A percentile compares a stretch with the other conserved stretches of the same genome.
Evolutionary conservation across 2,797 vertebrate species (phyloP).

Genomic region (Tragelaphus oryx): DNA sequence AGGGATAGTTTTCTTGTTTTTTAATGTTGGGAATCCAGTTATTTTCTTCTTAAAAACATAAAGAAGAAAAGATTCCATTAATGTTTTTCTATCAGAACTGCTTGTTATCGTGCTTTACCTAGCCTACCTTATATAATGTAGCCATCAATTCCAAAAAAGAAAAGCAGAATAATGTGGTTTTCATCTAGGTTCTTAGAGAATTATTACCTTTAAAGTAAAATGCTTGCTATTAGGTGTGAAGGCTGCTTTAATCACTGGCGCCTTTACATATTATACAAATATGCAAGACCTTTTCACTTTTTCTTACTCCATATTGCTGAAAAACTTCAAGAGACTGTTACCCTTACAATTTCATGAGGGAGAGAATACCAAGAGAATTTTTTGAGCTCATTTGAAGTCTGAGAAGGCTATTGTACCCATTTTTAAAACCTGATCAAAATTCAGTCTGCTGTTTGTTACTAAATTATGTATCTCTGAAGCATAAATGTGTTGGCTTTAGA

Average conservation of each 20-base stretch:
- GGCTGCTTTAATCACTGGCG: conserved; percentile 62
- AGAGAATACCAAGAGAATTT: conserved; percentile 74
- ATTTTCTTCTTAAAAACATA: neutral
- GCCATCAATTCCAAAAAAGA: conserved; percentile 36
- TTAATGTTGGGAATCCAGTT: neutral
- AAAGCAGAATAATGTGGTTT: conserved; percentile 19
- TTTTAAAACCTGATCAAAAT: conserved; percentile 84
- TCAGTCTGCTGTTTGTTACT: conserved; percentile 82
- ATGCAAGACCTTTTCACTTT: conserved; percentile 64
- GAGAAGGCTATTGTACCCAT: conserved; percentile 77
- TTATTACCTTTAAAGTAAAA: conserved; percentile 57
- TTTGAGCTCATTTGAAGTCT: conserved; percentile 82
- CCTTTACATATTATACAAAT: conserved; percentile 59
- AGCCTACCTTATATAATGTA: neutral
- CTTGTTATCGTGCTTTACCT: neutral
- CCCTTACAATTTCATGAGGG: conserved; percentile 70
- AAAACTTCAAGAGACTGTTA: conserved; percentile 68
- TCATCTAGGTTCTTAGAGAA: conserved; percentile 30
- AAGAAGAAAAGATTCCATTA: neutral
- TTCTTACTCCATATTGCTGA: conserved; percentile 73
- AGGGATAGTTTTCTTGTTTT: neutral
- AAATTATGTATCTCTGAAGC: conserved; percentile 87
- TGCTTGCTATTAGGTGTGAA: conserved; percentile 52
- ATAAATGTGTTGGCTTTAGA: conserved; percentile 82
- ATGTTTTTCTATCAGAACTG: neutral